Evolutionary conservation across 2,113 vertebrate species (phyloP).

Genomic region (Sebastes schlegelii): DNA sequence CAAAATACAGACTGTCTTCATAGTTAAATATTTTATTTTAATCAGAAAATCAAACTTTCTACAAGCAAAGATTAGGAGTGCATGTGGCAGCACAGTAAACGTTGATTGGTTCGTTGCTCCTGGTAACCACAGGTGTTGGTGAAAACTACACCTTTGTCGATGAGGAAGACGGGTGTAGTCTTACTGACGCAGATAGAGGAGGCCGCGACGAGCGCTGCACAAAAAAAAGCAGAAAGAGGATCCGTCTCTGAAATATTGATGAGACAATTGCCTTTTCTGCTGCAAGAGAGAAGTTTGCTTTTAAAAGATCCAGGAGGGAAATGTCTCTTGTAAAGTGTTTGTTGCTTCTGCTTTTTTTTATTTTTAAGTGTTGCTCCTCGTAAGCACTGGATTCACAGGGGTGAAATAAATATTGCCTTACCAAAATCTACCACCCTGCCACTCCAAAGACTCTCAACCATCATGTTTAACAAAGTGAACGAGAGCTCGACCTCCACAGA

Average conservation of each 20-base stretch:
- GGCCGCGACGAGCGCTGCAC: constrained; percentile 26
- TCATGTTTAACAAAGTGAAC: constrained; percentile 17
- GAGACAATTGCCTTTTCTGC: constrained; percentile 51
- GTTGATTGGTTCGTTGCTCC: constrained; percentile 44
- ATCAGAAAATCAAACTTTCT: constrained; percentile 13
- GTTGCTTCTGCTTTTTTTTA: constrained; percentile 26
- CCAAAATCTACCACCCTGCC: constrained; percentile 10
- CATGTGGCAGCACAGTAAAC: not conserved
- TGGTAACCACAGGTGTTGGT: constrained; percentile 47
- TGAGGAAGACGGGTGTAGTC: constrained; percentile 44
- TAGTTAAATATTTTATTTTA: constrained; percentile 22
- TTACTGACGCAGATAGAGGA: constrained; percentile 54
- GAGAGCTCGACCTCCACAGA: constrained; percentile 31
- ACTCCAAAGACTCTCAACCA: constrained; percentile 15
- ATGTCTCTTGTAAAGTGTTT: constrained; percentile 19
- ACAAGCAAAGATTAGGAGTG: not conserved
- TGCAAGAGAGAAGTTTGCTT: constrained; percentile 34
- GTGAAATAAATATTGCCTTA: constrained; percentile 53
- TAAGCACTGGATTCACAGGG: constrained; percentile 19
- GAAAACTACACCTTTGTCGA: constrained; percentile 45
- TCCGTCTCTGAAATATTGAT: constrained; percentile 78
- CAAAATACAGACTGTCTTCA: constrained; percentile 17
- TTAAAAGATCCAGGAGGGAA: constrained; percentile 18
- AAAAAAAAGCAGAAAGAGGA: constrained; percentile 66
- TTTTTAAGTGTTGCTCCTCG: constrained; percentile 3